Evolutionary conservation across 2,113 vertebrate species (phyloP).

Genomic region (pig (Sus scrofa)): T2T-Sscrofa CM000821.6:16822501-16823000

Average conservation of each 20-base stretch:
- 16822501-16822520: neutral
- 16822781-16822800: neutral
- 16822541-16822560: neutral
- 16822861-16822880: neutral
- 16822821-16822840: neutral
- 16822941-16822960: neutral
- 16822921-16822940: too few species aligned
- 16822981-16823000: neutral
- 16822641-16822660: neutral
- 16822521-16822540: neutral
- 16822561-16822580: neutral
- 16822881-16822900: neutral
- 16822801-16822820: neutral
- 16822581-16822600: neutral
- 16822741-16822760: neutral
- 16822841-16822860: neutral
- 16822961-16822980: neutral
- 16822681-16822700: neutral
- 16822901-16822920: neutral
- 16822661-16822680: neutral
- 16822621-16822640: conserved; percentile 5
- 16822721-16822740: neutral
- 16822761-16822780: neutral
- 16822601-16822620: neutral
- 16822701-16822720: neutral